Evolutionary conservation across 2,797 vertebrate species (phyloP).

Genomic region (Rhodeus uyekii): DNA sequence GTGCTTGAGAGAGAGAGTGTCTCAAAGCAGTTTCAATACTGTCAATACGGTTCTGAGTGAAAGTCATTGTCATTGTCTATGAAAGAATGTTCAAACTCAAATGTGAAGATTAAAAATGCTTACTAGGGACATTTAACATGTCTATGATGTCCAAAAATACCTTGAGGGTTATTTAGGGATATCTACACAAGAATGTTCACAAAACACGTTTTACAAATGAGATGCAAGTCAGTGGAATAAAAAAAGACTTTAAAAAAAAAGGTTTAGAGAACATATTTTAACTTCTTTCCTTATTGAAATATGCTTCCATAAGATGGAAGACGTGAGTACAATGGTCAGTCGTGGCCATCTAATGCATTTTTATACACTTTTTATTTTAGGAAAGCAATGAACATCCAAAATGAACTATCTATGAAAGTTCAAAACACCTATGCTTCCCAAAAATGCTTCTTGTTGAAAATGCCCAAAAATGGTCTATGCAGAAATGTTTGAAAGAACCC

Average conservation of each 20-base stretch:
- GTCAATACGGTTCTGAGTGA: not conserved
- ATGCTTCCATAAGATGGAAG: not conserved
- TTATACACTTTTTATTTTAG: too few species aligned
- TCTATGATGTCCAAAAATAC: not conserved
- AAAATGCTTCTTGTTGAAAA: not conserved
- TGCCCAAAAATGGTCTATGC: not conserved
- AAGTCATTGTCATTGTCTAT: slow-evolving; percentile 11
- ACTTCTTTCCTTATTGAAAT: not conserved
- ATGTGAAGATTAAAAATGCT: not conserved
- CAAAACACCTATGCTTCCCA: not conserved
- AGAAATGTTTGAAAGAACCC: not conserved
- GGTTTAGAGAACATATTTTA: not conserved
- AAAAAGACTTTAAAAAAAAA: too few species aligned
- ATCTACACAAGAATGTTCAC: not conserved
- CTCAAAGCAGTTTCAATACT: slow-evolving; percentile 10
- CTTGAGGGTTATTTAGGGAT: not conserved
- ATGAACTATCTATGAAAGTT: too few species aligned
- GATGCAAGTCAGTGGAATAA: not conserved
- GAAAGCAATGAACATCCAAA: not conserved
- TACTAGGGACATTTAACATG: not conserved
- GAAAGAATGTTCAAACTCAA: not conserved
- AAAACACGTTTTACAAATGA: not conserved
- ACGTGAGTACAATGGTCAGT: not conserved
- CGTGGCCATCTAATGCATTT: not conserved
- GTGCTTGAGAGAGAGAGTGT: not conserved